Base-by-base conservation (phyloP, 1,140 invertebrate species). In the Campoletis sonorensis region DNA sequence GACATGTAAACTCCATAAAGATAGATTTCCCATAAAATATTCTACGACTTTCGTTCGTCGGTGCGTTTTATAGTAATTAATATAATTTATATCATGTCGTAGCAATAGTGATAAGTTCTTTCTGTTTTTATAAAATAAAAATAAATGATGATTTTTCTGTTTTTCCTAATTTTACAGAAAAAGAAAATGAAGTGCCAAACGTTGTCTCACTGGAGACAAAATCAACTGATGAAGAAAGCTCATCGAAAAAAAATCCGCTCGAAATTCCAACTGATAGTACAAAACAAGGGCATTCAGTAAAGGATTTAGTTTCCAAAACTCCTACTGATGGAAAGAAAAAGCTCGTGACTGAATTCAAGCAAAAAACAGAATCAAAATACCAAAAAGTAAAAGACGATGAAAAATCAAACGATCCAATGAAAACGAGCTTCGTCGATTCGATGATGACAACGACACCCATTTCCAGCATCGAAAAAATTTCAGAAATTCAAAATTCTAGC, bases 301-400 rank as follows among this genome's bases (percentile, higher is more conserved):
- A 89, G 76, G 88, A 89, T 18, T 67, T 76, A 11, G 86, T 88
- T 7, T 21, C 82, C 0, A 90, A 90, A n/a, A 58, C 80, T 0
- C 75, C 81, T 5, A 79, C 37, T 16, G 90, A 91, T 37, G 71
- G 79, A 1, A 91, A 91, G 81, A 91, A 91, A 71, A 91, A 91
- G 58, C 70, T 71, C 23, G 79, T 83, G 7, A 79, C 73, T 3
- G 88, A 90, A 4, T 87, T 89, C 49, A 90, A 91, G 21, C 21
- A 81, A n/a, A 91, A 90, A 67, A 54, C 84, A n/a, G 88, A 89
- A 15, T 79, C 83, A n/a, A 89, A 90, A 45, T 87, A 90, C 45
- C 86, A 86, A 58, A 88, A 91, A 85, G 23, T 71, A 3, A 88
- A 89, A 70, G 86, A 86, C 8, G 86, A 87, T 26, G 81, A 85